Evolutionary conservation across 2,888 invertebrate genomes (phyloP), one percentile per base, ranked within the genome.

Genomic region (Ctenicera cuprea): DNA sequence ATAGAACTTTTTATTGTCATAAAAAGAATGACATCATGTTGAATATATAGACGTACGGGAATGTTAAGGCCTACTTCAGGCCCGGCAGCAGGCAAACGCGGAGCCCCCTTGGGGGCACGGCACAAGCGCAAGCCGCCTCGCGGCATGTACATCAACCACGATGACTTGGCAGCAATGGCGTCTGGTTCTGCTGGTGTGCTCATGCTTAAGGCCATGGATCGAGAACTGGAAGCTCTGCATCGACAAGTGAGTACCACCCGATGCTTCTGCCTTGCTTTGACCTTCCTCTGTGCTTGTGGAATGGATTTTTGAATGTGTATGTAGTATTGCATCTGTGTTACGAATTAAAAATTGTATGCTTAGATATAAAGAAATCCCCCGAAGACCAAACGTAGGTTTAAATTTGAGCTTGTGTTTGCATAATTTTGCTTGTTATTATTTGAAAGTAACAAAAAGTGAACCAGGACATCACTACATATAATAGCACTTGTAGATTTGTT

Each of bases 111-210:
- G 85, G 85, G 85, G 80, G 85, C 82, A 72, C 86, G 88, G 77
- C 92, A 92, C 89, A 93, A 92, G 88, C 94, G 97, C 85, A 95
- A 95, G 87, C 95, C 98, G 83, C 98, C 98, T 76, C 94, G 95
- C 84, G 98, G 98, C 88, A 97, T 98, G 94, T 96, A 96, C 90
- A 95, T 98, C 89, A 97, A 97, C 91, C 95, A 97, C 89, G 98
- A 98, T 88, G 98, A 98, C 90, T 92, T 98, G 87, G 94, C 96
- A 81, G 93, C 95, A 82, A 93, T 98, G 91, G 97, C 97, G 76
- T 93, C 93, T 78, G 83, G 88, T 87, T 82, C 87, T 87, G 93
- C 93, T 86, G 94, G 94, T 82, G 94, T 95, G 82, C 92, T 93
- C 85, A 93, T 97, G 89, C 92, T 98, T 84, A 94, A 94, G 89